These are phyloP conservation scores for Andrena flavipes DNA, from an alignment of 2,888 invertebrate genomes.

Conservation along the genomic window DNA sequence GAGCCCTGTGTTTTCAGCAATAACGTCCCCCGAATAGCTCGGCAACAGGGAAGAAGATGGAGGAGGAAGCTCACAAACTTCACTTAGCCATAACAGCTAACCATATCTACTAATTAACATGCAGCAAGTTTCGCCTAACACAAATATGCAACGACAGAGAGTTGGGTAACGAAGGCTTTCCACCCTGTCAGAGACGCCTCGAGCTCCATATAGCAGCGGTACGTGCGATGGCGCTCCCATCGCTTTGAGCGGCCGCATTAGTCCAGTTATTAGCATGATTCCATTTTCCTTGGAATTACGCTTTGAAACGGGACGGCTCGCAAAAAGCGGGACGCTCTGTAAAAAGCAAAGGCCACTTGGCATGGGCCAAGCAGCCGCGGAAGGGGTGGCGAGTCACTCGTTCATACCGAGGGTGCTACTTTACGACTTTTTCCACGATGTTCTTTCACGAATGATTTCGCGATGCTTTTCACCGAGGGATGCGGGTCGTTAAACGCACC, in stretches of 20 bases:
- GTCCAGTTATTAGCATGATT: slow-evolving; percentile 64
- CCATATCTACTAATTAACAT: slow-evolving; percentile 72
- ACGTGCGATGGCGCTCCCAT: not conserved
- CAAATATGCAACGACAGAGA: slow-evolving; percentile 70
- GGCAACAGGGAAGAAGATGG: slow-evolving; percentile 15
- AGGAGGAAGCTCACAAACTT: slow-evolving; percentile 54
- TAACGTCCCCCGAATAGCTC: slow-evolving; percentile 11
- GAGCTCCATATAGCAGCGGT: slow-evolving; percentile 27
- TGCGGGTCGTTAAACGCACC: not conserved
- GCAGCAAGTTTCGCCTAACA: slow-evolving; percentile 68
- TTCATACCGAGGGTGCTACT: slow-evolving; percentile 5
- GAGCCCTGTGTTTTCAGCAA: slow-evolving; percentile 9
- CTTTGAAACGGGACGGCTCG: slow-evolving; percentile 32
- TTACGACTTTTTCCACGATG: slow-evolving; percentile 25
- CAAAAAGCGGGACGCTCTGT: slow-evolving; percentile 13
- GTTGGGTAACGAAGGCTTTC: slow-evolving; percentile 69
- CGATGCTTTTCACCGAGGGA: not conserved
- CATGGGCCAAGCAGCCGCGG: not conserved
- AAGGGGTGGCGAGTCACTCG: not conserved
- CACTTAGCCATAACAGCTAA: slow-evolving; percentile 69
- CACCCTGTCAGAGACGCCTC: slow-evolving; percentile 50
- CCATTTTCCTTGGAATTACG: slow-evolving; percentile 41
- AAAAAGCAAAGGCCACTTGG: slow-evolving; percentile 33
- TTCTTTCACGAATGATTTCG: slow-evolving; percentile 7
- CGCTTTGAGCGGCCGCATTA: slow-evolving; percentile 45